A percentile compares a stretch with the other conserved stretches of the same genome.
phyloP scores from a whole-genome alignment of 2,113 vertebrate species.

The Circaetus gallicus region DNA sequence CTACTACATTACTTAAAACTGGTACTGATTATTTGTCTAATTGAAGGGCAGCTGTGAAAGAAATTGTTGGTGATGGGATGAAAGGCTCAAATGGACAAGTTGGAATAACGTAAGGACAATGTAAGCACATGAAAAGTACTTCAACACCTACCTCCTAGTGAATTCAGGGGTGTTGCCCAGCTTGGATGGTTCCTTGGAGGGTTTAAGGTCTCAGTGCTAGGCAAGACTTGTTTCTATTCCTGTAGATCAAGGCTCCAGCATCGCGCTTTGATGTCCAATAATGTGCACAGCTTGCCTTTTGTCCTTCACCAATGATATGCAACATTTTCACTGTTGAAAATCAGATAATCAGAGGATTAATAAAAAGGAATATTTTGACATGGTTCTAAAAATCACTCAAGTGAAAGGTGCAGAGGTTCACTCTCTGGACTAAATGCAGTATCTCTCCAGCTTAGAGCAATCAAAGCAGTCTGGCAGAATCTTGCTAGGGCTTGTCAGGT shows the following conservation, averaged over 20 bases:
- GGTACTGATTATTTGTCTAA: not conserved
- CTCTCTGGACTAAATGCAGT: not conserved
- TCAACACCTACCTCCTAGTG: not conserved
- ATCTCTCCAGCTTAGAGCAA: not conserved
- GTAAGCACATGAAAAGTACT: not conserved
- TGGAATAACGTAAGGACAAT: not conserved
- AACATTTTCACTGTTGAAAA: not conserved
- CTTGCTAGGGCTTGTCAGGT: not conserved
- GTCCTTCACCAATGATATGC: not conserved
- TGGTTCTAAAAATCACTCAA: not conserved
- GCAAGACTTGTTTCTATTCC: not conserved
- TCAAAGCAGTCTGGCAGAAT: not conserved
- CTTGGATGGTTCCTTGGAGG: not conserved
- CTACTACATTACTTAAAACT: not conserved
- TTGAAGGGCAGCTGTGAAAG: not conserved
- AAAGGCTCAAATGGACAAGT: not conserved
- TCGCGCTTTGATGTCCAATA: not conserved
- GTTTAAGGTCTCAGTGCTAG: not conserved
- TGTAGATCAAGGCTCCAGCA: not conserved
- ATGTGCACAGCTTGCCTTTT: not conserved
- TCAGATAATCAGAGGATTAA: not conserved
- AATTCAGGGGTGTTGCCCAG: not conserved
- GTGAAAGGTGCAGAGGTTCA: not conserved
- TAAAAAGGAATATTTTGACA: not conserved
- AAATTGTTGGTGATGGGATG: not conserved